Evolutionary conservation across 2,113 vertebrate species (phyloP).

Genomic region (Pygoscelis adeliae): DNA sequence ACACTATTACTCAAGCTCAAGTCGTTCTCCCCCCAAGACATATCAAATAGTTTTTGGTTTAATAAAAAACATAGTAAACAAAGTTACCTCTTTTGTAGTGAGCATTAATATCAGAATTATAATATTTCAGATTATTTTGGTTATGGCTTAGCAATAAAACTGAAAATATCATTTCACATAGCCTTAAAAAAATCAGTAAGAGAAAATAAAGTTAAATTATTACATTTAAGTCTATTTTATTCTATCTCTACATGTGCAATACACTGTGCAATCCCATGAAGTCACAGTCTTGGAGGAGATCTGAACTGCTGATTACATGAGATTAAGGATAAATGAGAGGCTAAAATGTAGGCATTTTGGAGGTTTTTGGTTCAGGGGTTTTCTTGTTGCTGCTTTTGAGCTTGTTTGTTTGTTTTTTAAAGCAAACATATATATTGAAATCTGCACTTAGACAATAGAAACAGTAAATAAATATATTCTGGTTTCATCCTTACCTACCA

Average conservation of each 20-base stretch:
- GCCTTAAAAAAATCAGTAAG: background rate
- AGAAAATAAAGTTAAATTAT: background rate
- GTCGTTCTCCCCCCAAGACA: background rate
- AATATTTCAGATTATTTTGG: background rate
- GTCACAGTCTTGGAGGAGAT: background rate
- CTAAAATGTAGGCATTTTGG: background rate
- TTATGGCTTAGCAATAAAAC: background rate
- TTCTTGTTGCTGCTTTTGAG: background rate
- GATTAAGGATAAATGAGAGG: background rate
- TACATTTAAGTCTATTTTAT: background rate
- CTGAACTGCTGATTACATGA: background rate
- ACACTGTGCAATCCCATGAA: background rate
- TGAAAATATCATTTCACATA: background rate
- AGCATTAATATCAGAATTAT: background rate
- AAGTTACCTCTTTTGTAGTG: background rate
- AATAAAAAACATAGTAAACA: background rate
- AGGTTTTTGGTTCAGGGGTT: background rate
- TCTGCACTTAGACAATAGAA: background rate
- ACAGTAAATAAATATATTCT: background rate
- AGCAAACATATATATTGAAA: background rate
- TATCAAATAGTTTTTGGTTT: background rate
- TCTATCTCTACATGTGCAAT: background rate
- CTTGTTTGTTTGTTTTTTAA: background rate
- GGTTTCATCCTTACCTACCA: background rate
- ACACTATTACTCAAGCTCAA: background rate